These are phyloP conservation scores for Phoenoteleia sp. DNA, from an alignment of 2,888 invertebrate species.

Conservation along the genomic window DNA sequence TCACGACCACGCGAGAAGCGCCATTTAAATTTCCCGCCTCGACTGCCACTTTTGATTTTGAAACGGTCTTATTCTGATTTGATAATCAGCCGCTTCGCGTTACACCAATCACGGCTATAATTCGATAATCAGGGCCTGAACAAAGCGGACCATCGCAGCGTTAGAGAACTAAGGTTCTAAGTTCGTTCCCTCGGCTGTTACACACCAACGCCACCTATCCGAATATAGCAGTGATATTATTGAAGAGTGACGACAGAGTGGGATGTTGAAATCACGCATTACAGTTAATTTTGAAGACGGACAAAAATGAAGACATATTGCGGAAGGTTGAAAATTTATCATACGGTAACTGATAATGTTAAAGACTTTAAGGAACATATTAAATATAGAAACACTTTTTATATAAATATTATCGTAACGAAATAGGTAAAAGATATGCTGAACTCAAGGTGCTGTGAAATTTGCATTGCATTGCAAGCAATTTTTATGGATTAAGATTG, in stretches of 20 bases:
- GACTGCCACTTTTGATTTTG: constrained; percentile 33
- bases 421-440: constrained; percentile 68
- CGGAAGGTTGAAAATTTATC: constrained; percentile 67
- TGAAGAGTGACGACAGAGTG: background rate
- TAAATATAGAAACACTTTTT: constrained; percentile 71
- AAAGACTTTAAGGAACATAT: constrained; percentile 69
- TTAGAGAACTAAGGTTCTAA: background rate
- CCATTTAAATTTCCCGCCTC: background rate
- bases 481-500: constrained; percentile 72
- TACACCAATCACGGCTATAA: constrained; percentile 43
- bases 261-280: constrained; percentile 23
- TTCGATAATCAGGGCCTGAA: constrained; percentile 51
- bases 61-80: too few relatives aligned
- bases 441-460: constrained; percentile 72
- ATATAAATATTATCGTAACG: constrained; percentile 71
- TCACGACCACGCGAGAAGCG: constrained; percentile 34
- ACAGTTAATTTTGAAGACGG: constrained; percentile 27
- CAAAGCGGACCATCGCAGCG: constrained; percentile 39
- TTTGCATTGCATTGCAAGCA: constrained; percentile 69
- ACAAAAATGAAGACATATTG: constrained; percentile 63
- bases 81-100: background rate
- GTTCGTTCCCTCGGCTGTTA: constrained; percentile 23
- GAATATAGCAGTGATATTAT: constrained; percentile 9
- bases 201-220: background rate
- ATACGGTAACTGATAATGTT: constrained; percentile 66